phyloP scores from a whole-genome alignment of 2,113 vertebrate genomes.

The Octodon degus region DNA sequence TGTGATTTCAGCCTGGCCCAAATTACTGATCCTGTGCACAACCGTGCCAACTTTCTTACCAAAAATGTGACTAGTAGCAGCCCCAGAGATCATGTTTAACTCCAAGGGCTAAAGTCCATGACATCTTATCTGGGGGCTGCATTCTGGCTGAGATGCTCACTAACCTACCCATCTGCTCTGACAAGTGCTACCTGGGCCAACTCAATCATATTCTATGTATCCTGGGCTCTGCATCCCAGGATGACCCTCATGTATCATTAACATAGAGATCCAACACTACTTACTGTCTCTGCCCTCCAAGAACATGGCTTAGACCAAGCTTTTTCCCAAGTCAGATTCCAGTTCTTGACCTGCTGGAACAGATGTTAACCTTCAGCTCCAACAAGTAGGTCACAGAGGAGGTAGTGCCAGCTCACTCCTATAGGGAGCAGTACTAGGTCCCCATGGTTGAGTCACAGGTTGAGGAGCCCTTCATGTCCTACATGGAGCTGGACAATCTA shows the following conservation, averaged over 20 bases:
- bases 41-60: constrained; percentile 94
- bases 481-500: constrained; percentile 93
- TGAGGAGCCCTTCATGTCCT: constrained; percentile 93
- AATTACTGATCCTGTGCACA: constrained; percentile 93
- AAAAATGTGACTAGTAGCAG: constrained; percentile 97
- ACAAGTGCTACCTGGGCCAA: constrained; percentile 95
- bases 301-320: constrained; percentile 90
- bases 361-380: constrained; percentile 95
- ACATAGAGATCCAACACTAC: constrained; percentile 93
- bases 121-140: constrained; percentile 95
- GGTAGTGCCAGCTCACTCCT: constrained; percentile 92
- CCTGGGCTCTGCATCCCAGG: constrained; percentile 91
- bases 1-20: constrained; percentile 94
- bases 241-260: constrained; percentile 95
- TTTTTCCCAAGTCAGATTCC: constrained; percentile 89
- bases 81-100: constrained; percentile 96
- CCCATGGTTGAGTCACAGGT: constrained; percentile 93
- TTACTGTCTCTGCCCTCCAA: constrained; percentile 92
- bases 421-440: constrained; percentile 95
- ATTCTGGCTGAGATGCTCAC: constrained; percentile 95
- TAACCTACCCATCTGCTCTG: constrained; percentile 93
- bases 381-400: constrained; percentile 91
- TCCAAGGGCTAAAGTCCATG: constrained; percentile 96
- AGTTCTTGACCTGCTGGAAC: constrained; percentile 93
- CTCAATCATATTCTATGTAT: constrained; percentile 95